Percentiles rank a stretch among this genome's conserved stretches.
Conservation (phyloP, 2,888 invertebrate genomes). For the Netelia inedita region DNA sequence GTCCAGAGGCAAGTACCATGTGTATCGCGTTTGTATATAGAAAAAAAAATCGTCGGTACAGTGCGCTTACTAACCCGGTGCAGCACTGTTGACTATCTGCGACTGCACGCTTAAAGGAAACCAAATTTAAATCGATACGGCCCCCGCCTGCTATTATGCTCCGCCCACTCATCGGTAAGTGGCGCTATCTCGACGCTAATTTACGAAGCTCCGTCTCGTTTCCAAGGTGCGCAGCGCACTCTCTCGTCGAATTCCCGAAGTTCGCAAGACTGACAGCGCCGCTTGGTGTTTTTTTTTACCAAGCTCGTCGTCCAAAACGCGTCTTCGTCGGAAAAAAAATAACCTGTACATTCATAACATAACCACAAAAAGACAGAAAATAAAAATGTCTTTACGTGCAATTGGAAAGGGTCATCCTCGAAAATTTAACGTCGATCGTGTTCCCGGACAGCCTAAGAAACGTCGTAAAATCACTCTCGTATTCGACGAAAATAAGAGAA, state of each 20-base stretch:
- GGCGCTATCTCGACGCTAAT: not conserved
- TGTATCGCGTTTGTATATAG: too few species aligned
- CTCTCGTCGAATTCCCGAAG: not conserved
- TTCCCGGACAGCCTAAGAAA: constrained; percentile 83
- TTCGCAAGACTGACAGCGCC: not conserved
- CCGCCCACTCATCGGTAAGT: constrained; percentile 63
- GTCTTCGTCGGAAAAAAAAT: too few species aligned
- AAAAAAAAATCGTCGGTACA: constrained; percentile 3
- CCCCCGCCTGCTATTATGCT: constrained; percentile 79
- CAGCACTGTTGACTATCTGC: constrained; percentile 73
- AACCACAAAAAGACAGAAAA: constrained; percentile 37
- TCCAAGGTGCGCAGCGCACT: not conserved
- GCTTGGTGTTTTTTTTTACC: not conserved
- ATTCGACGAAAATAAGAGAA: constrained; percentile 88
- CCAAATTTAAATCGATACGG: constrained; percentile 84
- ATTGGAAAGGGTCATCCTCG: constrained; percentile 69
- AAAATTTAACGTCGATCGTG: constrained; percentile 74
- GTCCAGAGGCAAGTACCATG: too few species aligned
- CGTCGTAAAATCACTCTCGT: constrained; percentile 86
- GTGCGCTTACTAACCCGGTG: constrained; percentile 48
- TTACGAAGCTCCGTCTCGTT: too few species aligned
- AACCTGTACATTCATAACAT: constrained; percentile 27
- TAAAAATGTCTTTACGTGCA: constrained; percentile 64
- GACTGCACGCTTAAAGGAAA: constrained; percentile 80
- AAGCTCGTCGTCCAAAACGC: not conserved